A percentile compares a stretch with the other conserved stretches of the same genome.
Evolutionary conservation across 2,113 vertebrate species (phyloP).

Genomic region (Phoenicopterus ruber): DNA sequence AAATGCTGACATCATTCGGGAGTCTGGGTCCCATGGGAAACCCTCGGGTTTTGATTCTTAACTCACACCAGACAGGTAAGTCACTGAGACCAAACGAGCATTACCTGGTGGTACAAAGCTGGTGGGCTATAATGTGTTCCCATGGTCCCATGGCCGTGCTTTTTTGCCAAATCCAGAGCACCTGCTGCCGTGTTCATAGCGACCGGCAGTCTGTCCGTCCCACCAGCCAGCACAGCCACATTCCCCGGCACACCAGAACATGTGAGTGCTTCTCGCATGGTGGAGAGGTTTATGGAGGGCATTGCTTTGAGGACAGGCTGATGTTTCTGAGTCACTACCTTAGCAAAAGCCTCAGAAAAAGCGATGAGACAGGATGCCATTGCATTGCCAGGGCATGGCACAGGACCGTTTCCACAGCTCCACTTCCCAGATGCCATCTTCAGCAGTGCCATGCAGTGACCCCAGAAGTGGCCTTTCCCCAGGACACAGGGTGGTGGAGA

Average conservation of each 20-base stretch:
- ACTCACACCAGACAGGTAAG: neutral
- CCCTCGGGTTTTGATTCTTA: neutral
- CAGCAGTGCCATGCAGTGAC: neutral
- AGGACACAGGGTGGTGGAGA: neutral
- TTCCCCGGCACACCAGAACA: neutral
- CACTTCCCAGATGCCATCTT: neutral
- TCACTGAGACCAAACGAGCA: neutral
- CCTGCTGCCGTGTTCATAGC: fast-evolving
- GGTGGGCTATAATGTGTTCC: neutral
- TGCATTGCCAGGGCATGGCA: neutral
- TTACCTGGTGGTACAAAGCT: neutral
- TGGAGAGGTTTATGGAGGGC: neutral
- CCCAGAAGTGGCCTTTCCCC: neutral
- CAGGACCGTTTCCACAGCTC: neutral
- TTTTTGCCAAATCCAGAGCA: neutral
- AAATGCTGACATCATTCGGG: neutral
- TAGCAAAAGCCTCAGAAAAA: neutral
- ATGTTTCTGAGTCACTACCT: neutral
- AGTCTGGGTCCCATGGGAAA: neutral
- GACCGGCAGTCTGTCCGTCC: neutral
- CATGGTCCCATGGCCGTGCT: neutral
- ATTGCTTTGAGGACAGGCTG: neutral
- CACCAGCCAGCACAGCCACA: neutral
- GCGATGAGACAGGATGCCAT: neutral
- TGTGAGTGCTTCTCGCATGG: neutral